phyloP scores from a whole-genome alignment of 2,797 vertebrate species.

The Rhynchonycteris naso region DNA sequence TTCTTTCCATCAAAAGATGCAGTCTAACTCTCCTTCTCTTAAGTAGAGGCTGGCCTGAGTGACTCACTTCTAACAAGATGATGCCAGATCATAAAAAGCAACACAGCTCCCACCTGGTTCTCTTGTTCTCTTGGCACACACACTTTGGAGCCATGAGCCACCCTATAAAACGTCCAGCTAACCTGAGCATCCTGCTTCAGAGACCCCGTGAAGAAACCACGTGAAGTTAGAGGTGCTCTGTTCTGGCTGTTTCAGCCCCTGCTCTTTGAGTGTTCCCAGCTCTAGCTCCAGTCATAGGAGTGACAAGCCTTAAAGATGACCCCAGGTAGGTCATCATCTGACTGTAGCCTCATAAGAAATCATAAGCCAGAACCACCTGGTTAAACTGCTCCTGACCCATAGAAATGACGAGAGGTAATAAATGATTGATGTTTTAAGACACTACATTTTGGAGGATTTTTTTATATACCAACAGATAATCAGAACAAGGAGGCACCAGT shows the following conservation, averaged over 20 bases:
- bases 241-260: background rate
- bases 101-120: background rate
- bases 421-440: background rate
- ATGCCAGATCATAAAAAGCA: background rate
- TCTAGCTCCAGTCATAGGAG: background rate
- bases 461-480: background rate
- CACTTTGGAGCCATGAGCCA: background rate
- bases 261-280: background rate
- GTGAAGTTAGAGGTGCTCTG: background rate
- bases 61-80: background rate
- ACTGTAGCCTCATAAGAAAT: background rate
- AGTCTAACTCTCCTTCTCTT: conserved; percentile 19
- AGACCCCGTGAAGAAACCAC: background rate
- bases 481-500: background rate
- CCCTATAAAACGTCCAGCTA: background rate
- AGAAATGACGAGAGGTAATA: background rate
- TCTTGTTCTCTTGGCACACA: background rate
- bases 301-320: background rate
- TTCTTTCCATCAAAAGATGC: background rate
- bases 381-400: background rate
- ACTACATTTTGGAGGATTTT: background rate
- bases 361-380: background rate
- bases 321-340: background rate
- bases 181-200: background rate
- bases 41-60: background rate